These are phyloP conservation scores for Euura lappo DNA, from an alignment of 1,140 invertebrate genomes.

Conservation along the genomic window DNA sequence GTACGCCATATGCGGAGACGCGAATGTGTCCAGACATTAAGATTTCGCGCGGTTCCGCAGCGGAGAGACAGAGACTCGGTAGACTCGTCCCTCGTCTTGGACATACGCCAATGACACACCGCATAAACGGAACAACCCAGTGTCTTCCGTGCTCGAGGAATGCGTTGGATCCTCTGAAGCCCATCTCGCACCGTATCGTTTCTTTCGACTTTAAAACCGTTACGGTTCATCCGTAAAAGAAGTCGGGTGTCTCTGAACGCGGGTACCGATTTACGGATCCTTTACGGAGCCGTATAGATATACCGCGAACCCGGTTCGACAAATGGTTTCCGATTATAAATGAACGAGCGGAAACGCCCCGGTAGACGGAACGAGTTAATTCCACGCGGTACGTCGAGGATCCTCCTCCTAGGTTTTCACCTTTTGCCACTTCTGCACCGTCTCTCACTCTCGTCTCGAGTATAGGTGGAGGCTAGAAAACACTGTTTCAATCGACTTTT, in stretches of 20 bases:
- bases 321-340: conserved; percentile 5
- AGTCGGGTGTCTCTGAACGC: neutral
- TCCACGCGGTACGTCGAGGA: neutral
- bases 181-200: neutral
- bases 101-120: conserved; percentile 5
- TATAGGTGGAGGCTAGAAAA: neutral
- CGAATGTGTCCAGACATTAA: neutral
- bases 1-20: neutral
- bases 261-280: neutral
- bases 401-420: conserved; percentile 1
- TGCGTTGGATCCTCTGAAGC: neutral
- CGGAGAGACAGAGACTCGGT: neutral
- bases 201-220: neutral
- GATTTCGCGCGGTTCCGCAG: neutral
- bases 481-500: conserved; percentile 7
- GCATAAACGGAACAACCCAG: neutral
- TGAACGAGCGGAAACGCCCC: conserved; percentile 1
- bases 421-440: neutral
- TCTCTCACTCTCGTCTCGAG: neutral
- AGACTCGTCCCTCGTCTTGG: neutral
- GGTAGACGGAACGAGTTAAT: neutral
- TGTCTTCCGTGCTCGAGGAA: neutral
- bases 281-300: neutral
- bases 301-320: neutral
- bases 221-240: neutral